Base-by-base conservation (phyloP, 2,113 vertebrate species). In the Phalacrocorax carbo region DNA sequence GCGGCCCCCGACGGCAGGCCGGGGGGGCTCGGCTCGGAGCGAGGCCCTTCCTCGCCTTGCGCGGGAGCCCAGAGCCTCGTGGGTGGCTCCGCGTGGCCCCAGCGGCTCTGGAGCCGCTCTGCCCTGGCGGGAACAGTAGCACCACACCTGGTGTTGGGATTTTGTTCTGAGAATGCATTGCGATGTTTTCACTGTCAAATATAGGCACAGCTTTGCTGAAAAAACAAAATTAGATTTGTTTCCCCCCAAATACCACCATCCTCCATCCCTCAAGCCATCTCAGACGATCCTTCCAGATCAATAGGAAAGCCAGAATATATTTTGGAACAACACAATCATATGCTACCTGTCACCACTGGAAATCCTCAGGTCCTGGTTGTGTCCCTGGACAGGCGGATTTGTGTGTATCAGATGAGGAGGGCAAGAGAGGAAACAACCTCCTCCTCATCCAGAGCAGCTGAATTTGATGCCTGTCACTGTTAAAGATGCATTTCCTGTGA, bases 311-410 rank as follows among this genome's bases (percentile, higher is more conserved):
- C 19, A 10, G 34, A 79, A 48, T 11, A 10, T 13, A 14, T 44
- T 65, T 70, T 55, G 40, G 80, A 61, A 16, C 29, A 75, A 8
- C 0, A 8, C 0, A 29, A 36, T 20, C 27, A 46, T 61, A 21
- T 3, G 14, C 25, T 15, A 0, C 0, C 0, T 21, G 32, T 57
- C 2, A 3, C 34, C 42, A 23, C 36, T 46, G n/a, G 46, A 68
- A 60, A 13, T 7, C 21, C 21, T 40, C 14, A 3, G 46, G 36
- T 4, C 52, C 70, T 15, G 30, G 13, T 34, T n/a, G 66, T 5
- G 18, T 3, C 57, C 32, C 66, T 18, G 29, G 1, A 42, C 64
- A 57, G 69, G 18, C 5, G 5, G 40, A 23, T 77, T 26, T 30
- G 34, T 5, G 51, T 46, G 38, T 8, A 18, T 27, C 27, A 7